phyloP scores from a whole-genome alignment of 2,797 vertebrate species.

The Acanthiza pusilla region DNA sequence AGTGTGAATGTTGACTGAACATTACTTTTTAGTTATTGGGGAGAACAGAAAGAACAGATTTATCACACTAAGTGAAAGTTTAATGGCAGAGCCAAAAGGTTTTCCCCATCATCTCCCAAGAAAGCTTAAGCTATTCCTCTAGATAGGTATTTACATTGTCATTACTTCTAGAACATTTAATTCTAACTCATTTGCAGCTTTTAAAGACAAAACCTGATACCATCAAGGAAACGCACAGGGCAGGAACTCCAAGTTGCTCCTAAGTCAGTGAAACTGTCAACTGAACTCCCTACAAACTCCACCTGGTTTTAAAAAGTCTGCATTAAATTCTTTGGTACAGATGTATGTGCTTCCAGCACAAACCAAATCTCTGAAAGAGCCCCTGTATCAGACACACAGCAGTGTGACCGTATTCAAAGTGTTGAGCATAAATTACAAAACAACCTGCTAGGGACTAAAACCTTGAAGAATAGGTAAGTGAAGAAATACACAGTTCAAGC shows the following conservation, averaged over 20 bases:
- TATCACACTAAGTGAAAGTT: not conserved
- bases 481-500: not conserved
- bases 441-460: not conserved
- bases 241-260: not conserved
- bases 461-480: not conserved
- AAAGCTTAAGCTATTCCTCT: not conserved
- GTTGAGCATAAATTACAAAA: not conserved
- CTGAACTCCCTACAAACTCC: not conserved
- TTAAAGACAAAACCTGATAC: not conserved
- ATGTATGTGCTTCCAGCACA: not conserved
- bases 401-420: not conserved
- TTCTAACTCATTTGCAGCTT: not conserved
- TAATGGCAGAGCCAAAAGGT: not conserved
- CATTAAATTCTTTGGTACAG: not conserved
- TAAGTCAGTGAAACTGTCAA: not conserved
- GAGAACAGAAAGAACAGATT: not conserved
- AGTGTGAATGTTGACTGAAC: not conserved
- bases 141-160: not conserved
- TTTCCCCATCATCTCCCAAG: no score
- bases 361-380: not conserved
- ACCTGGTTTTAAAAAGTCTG: not conserved
- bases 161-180: not conserved
- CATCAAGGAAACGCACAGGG: not conserved
- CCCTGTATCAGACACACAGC: not conserved
- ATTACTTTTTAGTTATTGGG: not conserved